Percentiles rank a stretch among this genome's conserved stretches.
Evolutionary conservation across 37 sponge, comb jelly and placozoan genomes (phyloP).

Genomic region (Halichondria panicea): DNA sequence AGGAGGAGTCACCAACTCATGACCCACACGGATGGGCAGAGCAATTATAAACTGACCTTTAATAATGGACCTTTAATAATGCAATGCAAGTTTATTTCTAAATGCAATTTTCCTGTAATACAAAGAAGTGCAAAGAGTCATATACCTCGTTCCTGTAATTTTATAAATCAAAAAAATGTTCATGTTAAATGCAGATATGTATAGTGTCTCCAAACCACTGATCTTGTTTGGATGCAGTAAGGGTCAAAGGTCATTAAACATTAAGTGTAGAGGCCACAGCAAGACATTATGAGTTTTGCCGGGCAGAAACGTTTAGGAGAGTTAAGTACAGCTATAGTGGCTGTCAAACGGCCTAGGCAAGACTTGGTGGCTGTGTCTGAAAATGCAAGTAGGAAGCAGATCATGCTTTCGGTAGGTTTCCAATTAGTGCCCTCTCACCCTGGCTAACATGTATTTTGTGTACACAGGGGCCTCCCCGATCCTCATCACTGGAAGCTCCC

Average conservation of each 20-base stretch:
- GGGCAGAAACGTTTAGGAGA: constrained; percentile 32
- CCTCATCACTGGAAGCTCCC: constrained; percentile 91
- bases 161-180: no score
- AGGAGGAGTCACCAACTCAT: constrained; percentile 2
- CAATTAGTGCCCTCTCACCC: constrained; percentile 11
- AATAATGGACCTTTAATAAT: not conserved
- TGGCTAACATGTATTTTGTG: not conserved
- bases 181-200: no score
- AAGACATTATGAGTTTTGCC: constrained; percentile 32
- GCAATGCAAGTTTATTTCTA: not conserved
- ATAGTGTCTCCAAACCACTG: no score
- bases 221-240: no score
- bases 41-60: not conserved
- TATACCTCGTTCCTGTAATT: no score
- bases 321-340: constrained; percentile 11
- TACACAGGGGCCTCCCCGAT: constrained; percentile 80
- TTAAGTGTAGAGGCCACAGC: no score
- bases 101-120: no score
- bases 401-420: constrained; percentile 27
- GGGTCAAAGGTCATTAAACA: no score
- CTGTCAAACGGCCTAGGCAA: constrained; percentile 32
- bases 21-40: constrained; percentile 31
- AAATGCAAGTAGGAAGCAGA: constrained; percentile 11
- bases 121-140: no score
- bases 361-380: constrained; percentile 17